Conservation (phyloP, 2,888 invertebrate species). For the Melitaea athalia region DNA sequence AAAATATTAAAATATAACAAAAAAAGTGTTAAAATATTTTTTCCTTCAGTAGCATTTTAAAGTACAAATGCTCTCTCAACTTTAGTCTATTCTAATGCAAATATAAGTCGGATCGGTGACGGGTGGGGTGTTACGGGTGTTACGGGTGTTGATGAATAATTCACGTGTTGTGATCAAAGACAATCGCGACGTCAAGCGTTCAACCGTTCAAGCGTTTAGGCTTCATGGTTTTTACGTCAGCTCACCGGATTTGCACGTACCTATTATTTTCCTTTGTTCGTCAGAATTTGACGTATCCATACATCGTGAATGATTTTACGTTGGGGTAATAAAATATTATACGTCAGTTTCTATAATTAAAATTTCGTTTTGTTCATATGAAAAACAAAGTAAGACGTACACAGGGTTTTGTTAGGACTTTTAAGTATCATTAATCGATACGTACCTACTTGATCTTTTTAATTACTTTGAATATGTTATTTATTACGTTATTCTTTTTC, state of each 20-base stretch:
- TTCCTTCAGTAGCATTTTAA: conserved; percentile 4
- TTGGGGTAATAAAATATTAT: not conserved
- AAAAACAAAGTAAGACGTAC: not conserved
- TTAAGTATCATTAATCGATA: no score
- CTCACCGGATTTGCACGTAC: conserved; percentile 41
- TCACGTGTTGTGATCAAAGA: conserved; percentile 74
- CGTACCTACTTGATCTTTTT: no score
- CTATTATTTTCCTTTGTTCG: conserved; percentile 40
- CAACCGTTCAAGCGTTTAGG: conserved; percentile 25
- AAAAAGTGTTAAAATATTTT: not conserved
- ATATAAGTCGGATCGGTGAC: conserved; percentile 36
- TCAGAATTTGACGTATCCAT: conserved; percentile 26
- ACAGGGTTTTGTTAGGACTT: not conserved
- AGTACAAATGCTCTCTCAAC: not conserved
- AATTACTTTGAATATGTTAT: no score
- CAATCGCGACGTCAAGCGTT: conserved; percentile 67
- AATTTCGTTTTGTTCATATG: not conserved
- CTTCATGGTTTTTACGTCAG: conserved; percentile 59
- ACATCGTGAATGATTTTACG: conserved; percentile 6
- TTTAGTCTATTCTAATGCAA: conserved; percentile 38
- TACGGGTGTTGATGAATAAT: conserved; percentile 59
- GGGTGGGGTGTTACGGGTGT: conserved; percentile 31
- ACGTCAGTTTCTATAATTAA: conserved; percentile 1
- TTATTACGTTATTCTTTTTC: no score
- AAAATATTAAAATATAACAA: not conserved